Conservation (phyloP, 2,797 vertebrate species). For the Cossypha niveicapilla region DNA sequence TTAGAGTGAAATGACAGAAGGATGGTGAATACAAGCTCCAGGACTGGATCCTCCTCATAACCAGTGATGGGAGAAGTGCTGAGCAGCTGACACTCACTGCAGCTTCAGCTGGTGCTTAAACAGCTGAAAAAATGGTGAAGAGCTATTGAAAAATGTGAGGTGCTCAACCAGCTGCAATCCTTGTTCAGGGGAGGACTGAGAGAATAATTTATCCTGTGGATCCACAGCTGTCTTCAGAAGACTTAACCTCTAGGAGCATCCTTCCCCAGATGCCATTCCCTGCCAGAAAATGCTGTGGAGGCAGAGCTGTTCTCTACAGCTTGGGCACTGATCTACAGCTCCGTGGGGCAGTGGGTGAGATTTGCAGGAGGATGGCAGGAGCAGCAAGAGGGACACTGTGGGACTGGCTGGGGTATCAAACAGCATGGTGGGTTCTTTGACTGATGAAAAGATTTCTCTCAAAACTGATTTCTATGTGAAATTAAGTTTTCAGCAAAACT, state of each 20-base stretch:
- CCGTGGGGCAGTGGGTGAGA: not conserved
- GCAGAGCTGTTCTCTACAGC: not conserved
- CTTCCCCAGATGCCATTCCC: not conserved
- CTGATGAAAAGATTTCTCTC: not conserved
- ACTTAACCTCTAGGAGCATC: not conserved
- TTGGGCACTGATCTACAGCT: not conserved
- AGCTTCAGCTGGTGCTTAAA: not conserved
- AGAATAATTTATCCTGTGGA: not conserved
- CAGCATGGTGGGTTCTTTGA: not conserved
- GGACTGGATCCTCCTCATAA: not conserved
- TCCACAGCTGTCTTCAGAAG: not conserved
- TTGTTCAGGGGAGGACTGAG: fast-evolving
- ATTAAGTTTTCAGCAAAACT: not conserved
- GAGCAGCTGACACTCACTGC: not conserved
- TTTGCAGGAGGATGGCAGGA: not conserved
- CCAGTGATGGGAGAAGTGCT: not conserved
- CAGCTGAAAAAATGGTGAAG: not conserved
- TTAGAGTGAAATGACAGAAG: not conserved
- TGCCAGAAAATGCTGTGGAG: not conserved
- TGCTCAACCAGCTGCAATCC: not conserved
- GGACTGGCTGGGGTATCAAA: not conserved
- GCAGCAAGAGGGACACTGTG: not conserved
- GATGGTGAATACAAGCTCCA: not conserved
- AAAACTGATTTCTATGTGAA: not conserved
- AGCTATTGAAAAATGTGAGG: not conserved